phyloP scores from a whole-genome alignment of 2,888 invertebrate species.

The Plusia festucae region DNA sequence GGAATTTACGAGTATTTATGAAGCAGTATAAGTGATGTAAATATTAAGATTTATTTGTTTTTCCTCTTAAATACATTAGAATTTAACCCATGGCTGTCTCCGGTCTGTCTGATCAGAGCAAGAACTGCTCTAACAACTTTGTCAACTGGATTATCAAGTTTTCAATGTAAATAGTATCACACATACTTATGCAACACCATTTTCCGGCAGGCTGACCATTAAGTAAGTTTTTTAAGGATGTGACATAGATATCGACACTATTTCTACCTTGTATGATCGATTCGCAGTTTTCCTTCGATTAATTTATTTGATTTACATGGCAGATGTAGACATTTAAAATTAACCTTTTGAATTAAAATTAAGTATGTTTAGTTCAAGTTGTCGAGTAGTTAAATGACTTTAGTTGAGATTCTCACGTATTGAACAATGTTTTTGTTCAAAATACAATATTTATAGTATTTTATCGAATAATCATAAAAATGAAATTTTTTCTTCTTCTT shows the following conservation, averaged over 20 bases:
- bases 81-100: not conserved
- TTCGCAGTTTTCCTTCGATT: constrained; percentile 8
- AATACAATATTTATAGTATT: no score
- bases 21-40: no score
- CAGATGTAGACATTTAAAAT: not conserved
- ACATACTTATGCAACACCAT: constrained; percentile 1
- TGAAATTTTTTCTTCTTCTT: no score
- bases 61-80: no score
- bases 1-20: no score
- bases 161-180: not conserved
- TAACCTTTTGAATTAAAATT: not conserved
- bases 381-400: no score
- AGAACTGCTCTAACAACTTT: not conserved
- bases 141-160: not conserved
- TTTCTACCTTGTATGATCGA: not conserved
- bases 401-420: no score
- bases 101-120: not conserved
- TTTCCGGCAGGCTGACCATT: not conserved
- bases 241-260: constrained; percentile 25
- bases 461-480: no score
- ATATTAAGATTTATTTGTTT: no score
- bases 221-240: constrained; percentile 7
- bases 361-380: no score
- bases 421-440: no score
- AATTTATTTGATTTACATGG: not conserved